Percentiles rank a stretch among this genome's conserved stretches.
These are phyloP conservation scores for Leucosticte australis DNA, from an alignment of 2,113 vertebrate species.

Conservation along the genomic window DNA sequence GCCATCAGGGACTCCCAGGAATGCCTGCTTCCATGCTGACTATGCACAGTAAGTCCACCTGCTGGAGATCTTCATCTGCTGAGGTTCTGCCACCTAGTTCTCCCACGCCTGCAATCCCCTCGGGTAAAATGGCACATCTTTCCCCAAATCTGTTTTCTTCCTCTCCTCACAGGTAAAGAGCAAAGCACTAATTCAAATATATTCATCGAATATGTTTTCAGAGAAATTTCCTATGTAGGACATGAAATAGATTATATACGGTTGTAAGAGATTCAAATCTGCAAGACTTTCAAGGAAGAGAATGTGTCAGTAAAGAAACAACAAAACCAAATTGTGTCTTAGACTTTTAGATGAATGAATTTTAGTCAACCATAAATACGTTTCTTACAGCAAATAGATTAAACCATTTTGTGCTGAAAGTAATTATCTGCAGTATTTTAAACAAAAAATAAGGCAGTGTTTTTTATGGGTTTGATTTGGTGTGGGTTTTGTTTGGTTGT, in stretches of 20 bases:
- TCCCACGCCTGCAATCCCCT: neutral
- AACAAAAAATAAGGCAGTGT: accelerated
- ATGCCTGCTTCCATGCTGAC: neutral
- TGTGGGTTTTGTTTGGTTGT: neutral
- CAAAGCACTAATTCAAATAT: neutral
- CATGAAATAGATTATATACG: neutral
- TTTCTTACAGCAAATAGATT: neutral
- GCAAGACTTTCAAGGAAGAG: neutral
- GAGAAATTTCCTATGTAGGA: neutral
- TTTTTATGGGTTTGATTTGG: neutral
- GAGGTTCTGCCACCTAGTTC: neutral
- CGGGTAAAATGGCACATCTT: neutral
- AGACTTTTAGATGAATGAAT: neutral
- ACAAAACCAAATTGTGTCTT: neutral
- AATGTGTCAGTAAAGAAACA: neutral
- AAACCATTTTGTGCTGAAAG: neutral
- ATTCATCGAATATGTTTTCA: neutral
- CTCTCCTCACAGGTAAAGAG: neutral
- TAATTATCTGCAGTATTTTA: neutral
- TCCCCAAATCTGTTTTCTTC: neutral
- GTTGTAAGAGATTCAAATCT: neutral
- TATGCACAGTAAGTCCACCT: neutral
- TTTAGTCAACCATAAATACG: neutral
- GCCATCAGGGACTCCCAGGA: neutral
- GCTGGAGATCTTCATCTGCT: neutral